phyloP scores from a whole-genome alignment of 2,888 invertebrate genomes.

The Tuberolachnus salignus region DNA sequence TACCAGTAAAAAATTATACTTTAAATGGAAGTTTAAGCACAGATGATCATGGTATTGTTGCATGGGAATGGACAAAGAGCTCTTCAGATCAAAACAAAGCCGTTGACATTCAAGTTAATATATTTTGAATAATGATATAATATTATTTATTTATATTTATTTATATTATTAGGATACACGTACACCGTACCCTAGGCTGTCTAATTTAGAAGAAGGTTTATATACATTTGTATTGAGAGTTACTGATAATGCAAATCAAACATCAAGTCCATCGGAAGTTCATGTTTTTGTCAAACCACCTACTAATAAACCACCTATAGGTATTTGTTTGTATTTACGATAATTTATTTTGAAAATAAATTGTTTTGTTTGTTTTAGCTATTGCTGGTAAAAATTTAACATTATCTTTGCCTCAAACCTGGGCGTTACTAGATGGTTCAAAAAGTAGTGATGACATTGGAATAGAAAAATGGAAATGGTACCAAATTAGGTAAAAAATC shows the following conservation, averaged over 20 bases:
- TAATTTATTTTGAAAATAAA: neutral
- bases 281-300: slow-evolving; percentile 93
- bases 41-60: slow-evolving; percentile 90
- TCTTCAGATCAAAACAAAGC: slow-evolving; percentile 81
- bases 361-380: slow-evolving; percentile 62
- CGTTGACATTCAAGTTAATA: slow-evolving; percentile 80
- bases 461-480: slow-evolving; percentile 84
- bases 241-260: slow-evolving; percentile 88
- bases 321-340: slow-evolving; percentile 62
- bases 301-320: slow-evolving; percentile 81
- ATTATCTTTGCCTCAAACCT: slow-evolving; percentile 83
- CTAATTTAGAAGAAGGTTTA: slow-evolving; percentile 90
- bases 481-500: slow-evolving; percentile 69
- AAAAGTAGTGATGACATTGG: slow-evolving; percentile 82
- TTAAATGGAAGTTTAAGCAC: slow-evolving; percentile 89
- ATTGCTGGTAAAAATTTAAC: slow-evolving; percentile 68
- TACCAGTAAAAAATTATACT: slow-evolving; percentile 85
- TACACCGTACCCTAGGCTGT: slow-evolving; percentile 85
- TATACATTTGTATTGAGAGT: slow-evolving; percentile 93
- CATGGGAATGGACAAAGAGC: slow-evolving; percentile 96
- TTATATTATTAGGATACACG: slow-evolving; percentile 74
- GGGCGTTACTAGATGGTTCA: slow-evolving; percentile 79
- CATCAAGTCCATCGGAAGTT: slow-evolving; percentile 78
- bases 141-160: neutral
- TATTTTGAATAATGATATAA: neutral